Conservation (phyloP, 2,113 vertebrate species). For the Gambusia affinis region DNA sequence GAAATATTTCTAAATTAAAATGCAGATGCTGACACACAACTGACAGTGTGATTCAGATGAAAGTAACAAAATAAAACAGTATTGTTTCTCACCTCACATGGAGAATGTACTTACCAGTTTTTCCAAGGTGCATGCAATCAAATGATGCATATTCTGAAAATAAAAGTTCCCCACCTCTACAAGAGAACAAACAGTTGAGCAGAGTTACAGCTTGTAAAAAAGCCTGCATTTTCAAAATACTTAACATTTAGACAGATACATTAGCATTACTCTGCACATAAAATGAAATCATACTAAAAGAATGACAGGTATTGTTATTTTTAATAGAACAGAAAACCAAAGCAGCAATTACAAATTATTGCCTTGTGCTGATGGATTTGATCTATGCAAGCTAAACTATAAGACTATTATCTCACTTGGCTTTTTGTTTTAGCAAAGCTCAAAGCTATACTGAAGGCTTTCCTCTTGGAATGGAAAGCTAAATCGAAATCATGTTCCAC, state of each 20-base stretch:
- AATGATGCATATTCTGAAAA: slow-evolving; percentile 20
- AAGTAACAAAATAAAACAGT: slow-evolving; percentile 36
- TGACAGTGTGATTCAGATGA: slow-evolving; percentile 52
- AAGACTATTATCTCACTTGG: slow-evolving; percentile 62
- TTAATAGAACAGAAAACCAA: slow-evolving; percentile 8
- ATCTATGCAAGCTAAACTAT: slow-evolving; percentile 53
- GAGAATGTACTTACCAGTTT: slow-evolving; percentile 41
- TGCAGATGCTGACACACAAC: slow-evolving; percentile 45
- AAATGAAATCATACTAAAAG: not conserved
- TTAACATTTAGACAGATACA: slow-evolving; percentile 28
- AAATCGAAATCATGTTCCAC: slow-evolving; percentile 60
- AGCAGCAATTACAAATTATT: slow-evolving; percentile 22
- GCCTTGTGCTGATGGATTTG: slow-evolving; percentile 50
- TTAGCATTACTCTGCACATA: not conserved
- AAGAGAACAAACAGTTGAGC: slow-evolving; percentile 13
- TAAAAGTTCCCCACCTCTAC: slow-evolving; percentile 16
- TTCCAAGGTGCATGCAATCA: slow-evolving; percentile 17
- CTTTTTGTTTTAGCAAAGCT: slow-evolving; percentile 31
- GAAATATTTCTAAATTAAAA: slow-evolving; percentile 39
- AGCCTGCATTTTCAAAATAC: slow-evolving; percentile 15
- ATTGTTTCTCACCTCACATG: slow-evolving; percentile 43
- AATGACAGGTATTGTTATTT: not conserved
- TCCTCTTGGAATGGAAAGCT: slow-evolving; percentile 38
- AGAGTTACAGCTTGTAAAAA: slow-evolving; percentile 8
- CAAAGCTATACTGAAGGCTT: slow-evolving; percentile 17